Percentiles rank a stretch among this genome's conserved stretches.
Evolutionary conservation across 2,888 invertebrate genomes (phyloP).

Genomic region (Eucera pruinosa): DNA sequence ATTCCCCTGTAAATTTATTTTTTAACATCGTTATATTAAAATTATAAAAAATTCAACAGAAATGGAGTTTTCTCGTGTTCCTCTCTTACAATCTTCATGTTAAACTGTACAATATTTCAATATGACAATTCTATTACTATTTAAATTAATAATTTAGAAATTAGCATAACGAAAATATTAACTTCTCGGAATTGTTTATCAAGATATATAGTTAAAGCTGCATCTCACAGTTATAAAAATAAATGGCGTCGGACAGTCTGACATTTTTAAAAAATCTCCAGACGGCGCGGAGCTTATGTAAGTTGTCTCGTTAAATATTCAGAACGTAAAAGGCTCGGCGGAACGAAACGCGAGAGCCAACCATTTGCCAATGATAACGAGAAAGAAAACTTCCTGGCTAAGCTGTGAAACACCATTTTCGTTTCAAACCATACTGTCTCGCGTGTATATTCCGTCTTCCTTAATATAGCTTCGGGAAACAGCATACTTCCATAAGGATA

Average conservation of each 20-base stretch:
- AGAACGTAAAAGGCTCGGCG: slow-evolving; percentile 7
- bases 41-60: too few species aligned
- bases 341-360: background rate
- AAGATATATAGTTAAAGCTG: background rate
- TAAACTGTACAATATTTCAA: too few species aligned
- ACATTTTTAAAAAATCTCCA: background rate
- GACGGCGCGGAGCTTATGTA: background rate
- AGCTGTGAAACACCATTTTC: slow-evolving; percentile 83
- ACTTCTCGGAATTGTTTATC: background rate
- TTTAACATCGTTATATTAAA: too few species aligned
- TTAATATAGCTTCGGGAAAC: too few species aligned
- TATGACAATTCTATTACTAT: too few species aligned
- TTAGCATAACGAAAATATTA: too few species aligned
- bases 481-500: too few species aligned
- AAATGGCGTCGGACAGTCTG: background rate
- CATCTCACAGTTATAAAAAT: background rate
- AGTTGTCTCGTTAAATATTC: slow-evolving; percentile 27
- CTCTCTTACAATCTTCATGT: too few species aligned
- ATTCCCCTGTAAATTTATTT: too few species aligned
- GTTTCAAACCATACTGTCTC: slow-evolving; percentile 80
- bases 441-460: slow-evolving; percentile 68
- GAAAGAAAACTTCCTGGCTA: slow-evolving; percentile 61
- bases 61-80: too few species aligned
- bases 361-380: background rate
- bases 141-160: too few species aligned